Base-by-base conservation (phyloP, 2,113 vertebrate species). In the Bambusicola thoracicus region DNA sequence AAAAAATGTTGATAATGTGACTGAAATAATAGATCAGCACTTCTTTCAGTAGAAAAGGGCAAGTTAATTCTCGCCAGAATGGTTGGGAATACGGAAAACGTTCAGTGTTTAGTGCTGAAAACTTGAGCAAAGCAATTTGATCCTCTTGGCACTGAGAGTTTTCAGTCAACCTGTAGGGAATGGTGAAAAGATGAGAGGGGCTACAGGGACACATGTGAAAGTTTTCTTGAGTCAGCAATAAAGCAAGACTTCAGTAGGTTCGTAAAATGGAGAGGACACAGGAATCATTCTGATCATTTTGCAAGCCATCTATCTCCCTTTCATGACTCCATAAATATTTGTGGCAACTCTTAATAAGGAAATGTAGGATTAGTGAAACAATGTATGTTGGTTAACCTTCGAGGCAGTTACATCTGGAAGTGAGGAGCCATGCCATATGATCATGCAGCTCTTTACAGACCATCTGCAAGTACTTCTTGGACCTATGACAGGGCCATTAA, bases 261-360 rank as follows among this genome's bases (percentile, higher is more conserved):
- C 32, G 36, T 85, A 19, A 89, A 78, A 29, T 32, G 24, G 36
- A 63, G 53, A 81, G 17, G 43, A 86, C 51, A 81, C 19, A 41
- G 77, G 77, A 83, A 86, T 86, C 38, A 25, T 87, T 75, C n/a
- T 61, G 73, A 61, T 86, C 46, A 14, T 93, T 83, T 84, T 86
- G 82, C 77, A 87, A 92, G 58, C 73, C 69, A 41, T 94, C 73
- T 88, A 91, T 94, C 94, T 88, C 76, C 56, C 82, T 95, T 95
- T 95, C 93, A 95, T 76, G 87, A 93, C 88, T 86, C 68, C 90
- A 86, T 95, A 95, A 91, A 94, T 88, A 38, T 74, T 68, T 83
- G 87, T 92, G 72, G 58, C 85, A 56, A 27, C 34, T 92, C 68
- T 95, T 94, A 91, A 96, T 94, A 91, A 91, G 87, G 93, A 95